These are phyloP conservation scores for Gila orcuttii DNA, from an alignment of 2,113 vertebrate species.

Conservation along the genomic window DNA sequence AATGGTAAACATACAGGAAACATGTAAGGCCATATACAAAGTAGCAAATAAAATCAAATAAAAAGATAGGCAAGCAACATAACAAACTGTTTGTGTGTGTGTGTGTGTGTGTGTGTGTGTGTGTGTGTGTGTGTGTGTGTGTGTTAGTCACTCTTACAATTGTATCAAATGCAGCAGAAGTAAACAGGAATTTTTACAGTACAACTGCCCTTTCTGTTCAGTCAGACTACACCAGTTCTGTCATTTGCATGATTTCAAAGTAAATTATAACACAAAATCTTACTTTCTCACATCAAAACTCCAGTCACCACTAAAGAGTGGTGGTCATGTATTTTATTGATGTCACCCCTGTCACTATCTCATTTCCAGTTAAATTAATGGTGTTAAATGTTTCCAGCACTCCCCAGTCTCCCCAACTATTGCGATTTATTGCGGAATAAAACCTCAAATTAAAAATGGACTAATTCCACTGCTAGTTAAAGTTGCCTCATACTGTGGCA, in stretches of 20 bases:
- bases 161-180: not conserved
- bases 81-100: not conserved
- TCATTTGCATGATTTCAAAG: not conserved
- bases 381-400: not conserved
- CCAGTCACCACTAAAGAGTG: too few species aligned
- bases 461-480: not conserved
- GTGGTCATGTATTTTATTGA: not conserved
- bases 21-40: not conserved
- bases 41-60: not conserved
- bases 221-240: not conserved
- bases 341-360: not conserved
- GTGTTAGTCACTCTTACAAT: too few species aligned
- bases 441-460: not conserved
- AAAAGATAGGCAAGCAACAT: not conserved
- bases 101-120: too few species aligned
- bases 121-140: too few species aligned
- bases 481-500: not conserved
- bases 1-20: not conserved
- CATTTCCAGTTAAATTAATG: not conserved
- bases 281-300: not conserved
- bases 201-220: not conserved
- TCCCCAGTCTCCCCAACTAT: not conserved
- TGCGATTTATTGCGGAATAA: not conserved
- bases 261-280: not conserved
- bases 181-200: not conserved